Base-by-base conservation (phyloP, 2,888 invertebrate genomes). In the Apodemia duryi region DNA sequence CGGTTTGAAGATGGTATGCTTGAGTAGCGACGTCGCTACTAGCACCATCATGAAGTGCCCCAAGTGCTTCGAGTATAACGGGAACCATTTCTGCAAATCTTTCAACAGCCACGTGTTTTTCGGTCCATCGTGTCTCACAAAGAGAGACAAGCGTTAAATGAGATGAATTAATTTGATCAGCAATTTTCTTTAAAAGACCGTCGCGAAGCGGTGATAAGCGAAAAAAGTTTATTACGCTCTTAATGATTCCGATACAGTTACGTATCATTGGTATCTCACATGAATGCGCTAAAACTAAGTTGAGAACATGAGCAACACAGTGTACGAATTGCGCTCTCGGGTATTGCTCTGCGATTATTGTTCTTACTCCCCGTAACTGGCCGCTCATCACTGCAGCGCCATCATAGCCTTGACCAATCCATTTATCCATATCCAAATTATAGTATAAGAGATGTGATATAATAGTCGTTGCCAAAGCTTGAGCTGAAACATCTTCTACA, bases 271-370 rank as follows among this genome's bases (percentile, higher is more conserved):
- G 46, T 49, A 49, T 49, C 46, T 49, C 46, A 49, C 46, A 49
- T 49, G 46, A 49, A 49, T 49, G 46, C 46, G 13, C 46, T 49
- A 13, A 49, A 49, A 49, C 46, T 49, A 49, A 49, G 46, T 49
- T 49, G 46, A 49, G 46, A 49, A 49, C 46, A 49, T 49, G 46
- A 49, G 13, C 46, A 49, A 49, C 46, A 49, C 46, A 49, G 46
- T 49, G 46, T 5, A 49, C 46, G 13, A 49, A 13, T 49, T 49
- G 46, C 46, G 46, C 46, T 49, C 46, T 11, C 46, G 46, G 46
- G 46, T 49, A 49, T 49, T 49, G 46, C 46, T 49, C 13, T 49
- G 46, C 46, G 46, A 49, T 13, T 49, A 49, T 49, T 49, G 46
- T 49, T 49, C 46, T 49, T 4, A 49, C 9, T 1, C 46, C 46